Base-by-base conservation (phyloP, 2,113 vertebrate genomes). In the Actinemys pallida region DNA sequence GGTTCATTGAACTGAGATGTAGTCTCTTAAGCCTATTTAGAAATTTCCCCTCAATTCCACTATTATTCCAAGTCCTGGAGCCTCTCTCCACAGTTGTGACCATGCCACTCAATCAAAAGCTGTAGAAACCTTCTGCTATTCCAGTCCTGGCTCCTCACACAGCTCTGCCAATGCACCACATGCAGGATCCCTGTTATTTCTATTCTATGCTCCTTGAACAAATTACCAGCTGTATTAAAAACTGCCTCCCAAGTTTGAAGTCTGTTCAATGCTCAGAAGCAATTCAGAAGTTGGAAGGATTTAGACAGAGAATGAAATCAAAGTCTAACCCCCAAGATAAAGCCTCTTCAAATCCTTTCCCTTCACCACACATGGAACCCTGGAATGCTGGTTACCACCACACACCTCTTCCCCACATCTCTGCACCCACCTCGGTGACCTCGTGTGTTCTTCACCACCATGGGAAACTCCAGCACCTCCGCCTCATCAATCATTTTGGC, bases 401-500 rank as follows among this genome's bases (percentile, higher is more conserved):
- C 5, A 54, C 12, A 35, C 11, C 93, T 87, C 87, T 88, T 85
- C 52, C 10, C 53, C 82, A 86, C 2, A 90, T 2, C 83, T 81
- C 90, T 88, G 96, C 87, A 98, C 98, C 78, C 78, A 99, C 98
- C 98, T 98, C 98, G 98, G 93, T 99, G 98, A 83, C 98, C 98
- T 82, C 98, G 98, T 1, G 98, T 99, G 90, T 99, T 99, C 97
- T 99, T 99, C 95, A 99, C 98, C 90, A 99, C 98, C 98, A 99
- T 98, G 82, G 98, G 98, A 92, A 98, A 99, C 95, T 98, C 98
- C 97, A 99, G 95, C 25, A 98, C 98, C 97, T 99, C 98, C 59
- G 98, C 98, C 97, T 99, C 98, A 96, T 99, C 98, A 96, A 99
- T 99, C 98, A 99, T 99, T 98, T 99, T 99, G 96, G 98, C 98